Evolutionary conservation across 2,888 invertebrate species (phyloP).

Genomic region (Dryococelus australis): DNA sequence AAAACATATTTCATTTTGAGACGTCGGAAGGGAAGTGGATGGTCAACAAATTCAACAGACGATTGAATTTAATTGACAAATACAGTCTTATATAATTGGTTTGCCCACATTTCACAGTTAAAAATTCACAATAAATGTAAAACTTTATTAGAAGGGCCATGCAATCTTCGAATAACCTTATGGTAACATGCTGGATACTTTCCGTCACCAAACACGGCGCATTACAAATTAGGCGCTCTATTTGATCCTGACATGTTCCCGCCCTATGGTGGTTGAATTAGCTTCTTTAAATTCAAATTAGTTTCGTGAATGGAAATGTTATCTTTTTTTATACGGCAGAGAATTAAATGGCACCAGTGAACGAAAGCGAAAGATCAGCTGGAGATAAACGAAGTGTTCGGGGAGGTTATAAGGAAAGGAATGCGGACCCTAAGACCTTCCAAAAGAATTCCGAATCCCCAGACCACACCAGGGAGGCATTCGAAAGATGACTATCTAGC

Average conservation of each 20-base stretch:
- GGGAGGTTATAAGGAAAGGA: background rate
- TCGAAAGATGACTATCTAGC: conserved; percentile 16
- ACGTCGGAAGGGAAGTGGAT: no score
- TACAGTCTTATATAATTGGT: no score
- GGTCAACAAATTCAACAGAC: no score
- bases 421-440: background rate
- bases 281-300: background rate
- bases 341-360: background rate
- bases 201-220: background rate
- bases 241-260: background rate
- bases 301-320: background rate
- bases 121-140: no score
- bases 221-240: background rate
- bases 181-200: background rate
- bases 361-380: background rate
- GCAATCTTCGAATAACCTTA: no score
- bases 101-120: no score
- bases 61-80: no score
- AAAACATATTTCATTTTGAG: no score
- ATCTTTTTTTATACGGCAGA: background rate
- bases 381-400: background rate
- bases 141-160: no score
- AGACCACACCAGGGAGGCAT: background rate
- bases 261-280: background rate
- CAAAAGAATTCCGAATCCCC: background rate